Evolutionary conservation across 2,113 vertebrate genomes (phyloP).

Genomic region (Bambusicola thoracicus): DNA sequence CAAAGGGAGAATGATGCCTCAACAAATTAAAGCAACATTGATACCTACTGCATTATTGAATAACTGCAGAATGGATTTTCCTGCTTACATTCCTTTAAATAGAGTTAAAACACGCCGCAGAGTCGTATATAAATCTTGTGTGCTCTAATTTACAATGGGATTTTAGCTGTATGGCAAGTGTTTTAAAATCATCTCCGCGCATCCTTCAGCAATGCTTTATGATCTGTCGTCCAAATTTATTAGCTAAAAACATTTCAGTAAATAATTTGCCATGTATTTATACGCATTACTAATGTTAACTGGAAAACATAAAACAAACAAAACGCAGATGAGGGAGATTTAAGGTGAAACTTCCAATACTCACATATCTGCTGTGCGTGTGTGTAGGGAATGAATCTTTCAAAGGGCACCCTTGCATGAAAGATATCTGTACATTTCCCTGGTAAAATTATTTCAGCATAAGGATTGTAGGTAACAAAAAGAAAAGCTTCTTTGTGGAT

Average conservation of each 20-base stretch:
- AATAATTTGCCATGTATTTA: constrained; percentile 12
- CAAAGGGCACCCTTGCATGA: neutral
- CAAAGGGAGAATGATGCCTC: neutral
- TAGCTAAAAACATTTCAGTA: constrained; percentile 2
- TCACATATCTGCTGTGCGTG: neutral
- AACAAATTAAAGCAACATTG: constrained; percentile 12
- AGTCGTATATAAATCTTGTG: constrained; percentile 30
- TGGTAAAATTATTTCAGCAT: constrained; percentile 19
- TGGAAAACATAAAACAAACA: constrained; percentile 27
- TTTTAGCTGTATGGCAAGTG: constrained; percentile 18
- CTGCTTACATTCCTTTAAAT: constrained; percentile 1
- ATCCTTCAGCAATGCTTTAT: constrained; percentile 32
- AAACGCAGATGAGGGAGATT: neutral
- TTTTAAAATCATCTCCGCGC: neutral
- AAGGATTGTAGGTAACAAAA: neutral
- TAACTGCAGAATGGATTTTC: constrained; percentile 10
- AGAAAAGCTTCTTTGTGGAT: neutral
- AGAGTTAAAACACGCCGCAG: neutral
- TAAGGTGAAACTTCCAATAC: constrained; percentile 16
- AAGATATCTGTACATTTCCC: neutral
- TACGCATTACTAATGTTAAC: neutral
- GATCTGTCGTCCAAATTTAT: constrained; percentile 27
- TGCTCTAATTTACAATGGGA: neutral
- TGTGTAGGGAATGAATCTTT: neutral
- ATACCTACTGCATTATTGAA: constrained; percentile 28